These are phyloP conservation scores for Nesidiocoris tenuis DNA, from an alignment of 2,888 invertebrate species.

Conservation along the genomic window DNA sequence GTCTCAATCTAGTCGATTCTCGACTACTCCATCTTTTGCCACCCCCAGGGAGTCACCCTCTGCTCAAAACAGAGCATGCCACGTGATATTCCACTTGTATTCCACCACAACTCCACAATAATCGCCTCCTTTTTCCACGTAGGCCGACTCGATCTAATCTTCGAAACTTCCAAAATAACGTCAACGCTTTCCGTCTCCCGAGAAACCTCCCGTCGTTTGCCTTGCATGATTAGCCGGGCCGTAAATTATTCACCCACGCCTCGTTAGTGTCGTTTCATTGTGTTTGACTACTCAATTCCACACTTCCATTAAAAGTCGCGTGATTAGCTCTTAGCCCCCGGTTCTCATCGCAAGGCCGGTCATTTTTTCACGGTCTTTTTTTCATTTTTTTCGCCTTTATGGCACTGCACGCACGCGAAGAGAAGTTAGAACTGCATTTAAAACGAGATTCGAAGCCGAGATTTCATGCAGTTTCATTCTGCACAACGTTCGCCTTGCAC, in stretches of 20 bases:
- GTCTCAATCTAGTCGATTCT: too few relatives aligned
- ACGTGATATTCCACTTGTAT: too few relatives aligned
- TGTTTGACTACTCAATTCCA: conserved; percentile 38
- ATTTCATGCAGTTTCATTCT: not conserved
- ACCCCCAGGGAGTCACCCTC: too few relatives aligned
- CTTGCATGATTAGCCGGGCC: conserved; percentile 15
- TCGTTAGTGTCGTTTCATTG: conserved; percentile 29
- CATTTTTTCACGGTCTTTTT: too few relatives aligned
- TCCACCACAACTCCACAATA: too few relatives aligned
- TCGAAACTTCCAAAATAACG: not conserved
- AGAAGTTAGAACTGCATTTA: not conserved
- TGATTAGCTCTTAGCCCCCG: not conserved
- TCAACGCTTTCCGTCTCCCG: not conserved
- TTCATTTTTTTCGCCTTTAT: too few relatives aligned
- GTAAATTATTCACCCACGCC: conserved; percentile 26
- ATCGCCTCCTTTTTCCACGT: too few relatives aligned
- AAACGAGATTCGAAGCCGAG: not conserved
- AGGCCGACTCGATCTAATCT: too few relatives aligned
- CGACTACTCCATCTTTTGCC: too few relatives aligned
- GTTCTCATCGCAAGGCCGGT: not conserved
- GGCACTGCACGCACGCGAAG: not conserved
- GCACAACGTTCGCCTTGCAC: too few relatives aligned
- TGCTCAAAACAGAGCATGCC: too few relatives aligned
- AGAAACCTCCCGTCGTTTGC: not conserved
- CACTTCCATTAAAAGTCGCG: conserved; percentile 22